These are phyloP conservation scores for Cephalophus harveyi DNA, from an alignment of 2,113 vertebrate species.

Conservation along the genomic window DNA sequence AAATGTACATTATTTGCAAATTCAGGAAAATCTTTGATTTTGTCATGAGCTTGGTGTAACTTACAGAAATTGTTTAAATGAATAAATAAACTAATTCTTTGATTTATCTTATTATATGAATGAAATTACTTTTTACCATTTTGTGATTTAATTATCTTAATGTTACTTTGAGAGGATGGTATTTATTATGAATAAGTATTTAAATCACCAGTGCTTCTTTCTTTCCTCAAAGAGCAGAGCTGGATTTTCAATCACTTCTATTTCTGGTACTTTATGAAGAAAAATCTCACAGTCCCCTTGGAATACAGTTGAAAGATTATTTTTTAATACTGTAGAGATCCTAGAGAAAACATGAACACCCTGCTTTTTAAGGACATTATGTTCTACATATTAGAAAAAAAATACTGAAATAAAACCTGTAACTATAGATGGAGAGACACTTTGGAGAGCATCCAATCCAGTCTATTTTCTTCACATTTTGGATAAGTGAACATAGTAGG, in stretches of 20 bases:
- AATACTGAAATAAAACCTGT: neutral
- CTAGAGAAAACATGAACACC: neutral
- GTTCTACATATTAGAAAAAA: neutral
- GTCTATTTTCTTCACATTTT: neutral
- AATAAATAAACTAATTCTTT: neutral
- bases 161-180: neutral
- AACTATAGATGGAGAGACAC: neutral
- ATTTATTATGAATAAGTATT: slow-evolving; percentile 2
- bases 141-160: slow-evolving; percentile 12
- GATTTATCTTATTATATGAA: neutral
- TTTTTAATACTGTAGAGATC: neutral
- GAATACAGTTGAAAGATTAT: neutral
- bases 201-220: neutral
- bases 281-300: neutral
- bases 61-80: neutral
- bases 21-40: neutral
- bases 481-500: neutral
- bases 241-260: neutral
- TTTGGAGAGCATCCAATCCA: neutral
- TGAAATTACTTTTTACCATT: neutral
- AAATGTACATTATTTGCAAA: neutral
- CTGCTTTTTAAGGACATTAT: neutral
- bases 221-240: neutral
- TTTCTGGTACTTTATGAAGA: neutral
- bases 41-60: neutral